phyloP scores from a whole-genome alignment of 2,888 invertebrate genomes.

The Ectemnius lituratus region DNA sequence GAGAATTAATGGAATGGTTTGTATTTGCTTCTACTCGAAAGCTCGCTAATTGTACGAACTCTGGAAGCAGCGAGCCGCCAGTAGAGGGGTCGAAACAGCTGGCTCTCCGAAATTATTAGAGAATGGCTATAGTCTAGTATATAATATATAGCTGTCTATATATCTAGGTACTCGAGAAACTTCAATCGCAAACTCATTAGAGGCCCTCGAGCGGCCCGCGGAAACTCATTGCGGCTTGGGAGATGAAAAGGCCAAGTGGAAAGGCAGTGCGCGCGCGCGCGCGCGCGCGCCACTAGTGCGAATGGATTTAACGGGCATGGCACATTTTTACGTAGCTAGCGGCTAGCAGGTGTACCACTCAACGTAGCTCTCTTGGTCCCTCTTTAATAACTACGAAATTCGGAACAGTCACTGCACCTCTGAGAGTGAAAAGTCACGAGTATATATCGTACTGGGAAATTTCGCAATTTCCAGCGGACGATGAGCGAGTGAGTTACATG shows the following conservation, averaged over 20 bases:
- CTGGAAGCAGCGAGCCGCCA: too few relatives aligned
- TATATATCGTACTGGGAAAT: background rate
- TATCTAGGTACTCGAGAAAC: slow-evolving; percentile 26
- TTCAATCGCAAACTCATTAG: slow-evolving; percentile 49
- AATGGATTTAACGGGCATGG: slow-evolving; percentile 38
- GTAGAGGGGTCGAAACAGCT: too few relatives aligned
- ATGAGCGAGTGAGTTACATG: too few relatives aligned
- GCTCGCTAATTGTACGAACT: too few relatives aligned
- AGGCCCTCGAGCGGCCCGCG: slow-evolving; percentile 34
- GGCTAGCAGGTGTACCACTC: background rate
- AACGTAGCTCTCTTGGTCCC: background rate
- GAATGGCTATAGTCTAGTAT: too few relatives aligned
- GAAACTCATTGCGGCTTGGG: slow-evolving; percentile 43
- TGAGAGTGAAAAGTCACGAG: too few relatives aligned
- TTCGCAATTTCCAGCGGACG: background rate
- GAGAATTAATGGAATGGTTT: too few relatives aligned
- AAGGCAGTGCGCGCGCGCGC: slow-evolving; percentile 41
- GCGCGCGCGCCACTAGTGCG: slow-evolving; percentile 22
- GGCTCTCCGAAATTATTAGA: too few relatives aligned
- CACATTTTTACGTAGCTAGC: background rate
- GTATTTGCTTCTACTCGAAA: too few relatives aligned
- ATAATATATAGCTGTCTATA: too few relatives aligned
- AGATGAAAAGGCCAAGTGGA: slow-evolving; percentile 44
- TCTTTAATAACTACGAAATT: too few relatives aligned
- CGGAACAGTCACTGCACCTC: too few relatives aligned